A percentile compares a stretch with the other conserved stretches of the same genome.
Evolutionary conservation across 2,113 vertebrate species (phyloP).

Genomic region (Notothenia rossii): DNA sequence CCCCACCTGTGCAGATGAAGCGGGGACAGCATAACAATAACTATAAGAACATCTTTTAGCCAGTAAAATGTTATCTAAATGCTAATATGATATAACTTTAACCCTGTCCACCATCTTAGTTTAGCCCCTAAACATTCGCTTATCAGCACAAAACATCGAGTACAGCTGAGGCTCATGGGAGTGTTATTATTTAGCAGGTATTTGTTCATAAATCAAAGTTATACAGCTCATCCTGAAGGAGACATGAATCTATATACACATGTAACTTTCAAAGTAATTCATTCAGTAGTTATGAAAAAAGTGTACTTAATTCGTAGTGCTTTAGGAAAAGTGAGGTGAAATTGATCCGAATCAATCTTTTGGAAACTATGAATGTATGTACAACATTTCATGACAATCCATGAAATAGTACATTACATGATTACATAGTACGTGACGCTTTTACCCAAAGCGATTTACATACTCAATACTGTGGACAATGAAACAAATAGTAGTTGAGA

Average conservation of each 20-base stretch:
- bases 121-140: neutral
- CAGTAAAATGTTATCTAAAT: neutral
- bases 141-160: too few species aligned
- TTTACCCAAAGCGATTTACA: too few species aligned
- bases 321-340: neutral
- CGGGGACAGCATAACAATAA: neutral
- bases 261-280: neutral
- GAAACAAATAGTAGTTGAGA: neutral
- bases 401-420: too few species aligned
- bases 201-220: too few species aligned
- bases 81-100: neutral
- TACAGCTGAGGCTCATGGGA: too few species aligned
- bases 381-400: neutral
- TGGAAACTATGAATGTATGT: neutral
- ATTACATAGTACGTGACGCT: too few species aligned
- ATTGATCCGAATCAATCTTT: neutral
- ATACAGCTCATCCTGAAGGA: neutral
- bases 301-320: neutral
- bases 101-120: neutral
- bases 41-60: neutral
- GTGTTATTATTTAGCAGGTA: too few species aligned
- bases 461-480: too few species aligned
- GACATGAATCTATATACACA: neutral
- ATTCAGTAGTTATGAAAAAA: neutral
- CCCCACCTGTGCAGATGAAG: neutral